These are phyloP conservation scores for Halocaridina rubra DNA, from an alignment of 2,888 invertebrate species.

Conservation along the genomic window DNA sequence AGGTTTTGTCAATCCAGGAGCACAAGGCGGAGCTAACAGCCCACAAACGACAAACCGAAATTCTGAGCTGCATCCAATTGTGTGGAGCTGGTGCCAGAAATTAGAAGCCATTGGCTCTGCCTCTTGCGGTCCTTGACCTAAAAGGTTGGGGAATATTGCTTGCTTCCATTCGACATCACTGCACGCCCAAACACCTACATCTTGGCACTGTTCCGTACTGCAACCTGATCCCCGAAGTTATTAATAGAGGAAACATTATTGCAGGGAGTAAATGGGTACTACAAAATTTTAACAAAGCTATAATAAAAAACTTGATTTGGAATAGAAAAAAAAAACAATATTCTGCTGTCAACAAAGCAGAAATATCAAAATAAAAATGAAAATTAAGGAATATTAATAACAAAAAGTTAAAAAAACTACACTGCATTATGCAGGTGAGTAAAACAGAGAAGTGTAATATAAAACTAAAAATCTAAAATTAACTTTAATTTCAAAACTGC, in stretches of 20 bases:
- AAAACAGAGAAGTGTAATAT: too few species aligned
- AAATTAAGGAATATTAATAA: not conserved
- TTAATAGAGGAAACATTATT: not conserved
- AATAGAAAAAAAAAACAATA: not conserved
- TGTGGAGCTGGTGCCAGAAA: constrained; percentile 52
- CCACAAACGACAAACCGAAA: constrained; percentile 58
- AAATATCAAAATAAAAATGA: not conserved
- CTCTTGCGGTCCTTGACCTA: constrained; percentile 43
- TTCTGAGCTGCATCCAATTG: constrained; percentile 43
- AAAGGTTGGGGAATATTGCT: constrained; percentile 43
- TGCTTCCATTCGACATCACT: constrained; percentile 45
- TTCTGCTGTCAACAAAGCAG: not conserved
- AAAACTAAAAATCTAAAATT: too few species aligned
- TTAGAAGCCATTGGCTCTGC: constrained; percentile 29
- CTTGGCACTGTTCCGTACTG: constrained; percentile 49
- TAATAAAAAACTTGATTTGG: not conserved
- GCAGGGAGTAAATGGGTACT: too few species aligned
- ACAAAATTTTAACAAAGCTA: not conserved
- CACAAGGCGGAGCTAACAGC: constrained; percentile 56
- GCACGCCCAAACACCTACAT: constrained; percentile 46
- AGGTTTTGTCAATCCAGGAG: constrained; percentile 31
- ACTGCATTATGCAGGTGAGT: too few species aligned
- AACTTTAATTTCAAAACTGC: too few species aligned
- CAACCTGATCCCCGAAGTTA: constrained; percentile 27
- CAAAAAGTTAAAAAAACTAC: not conserved